Base-by-base conservation (phyloP, 2,888 invertebrate genomes). In the Theodoxus fluviatilis region DNA sequence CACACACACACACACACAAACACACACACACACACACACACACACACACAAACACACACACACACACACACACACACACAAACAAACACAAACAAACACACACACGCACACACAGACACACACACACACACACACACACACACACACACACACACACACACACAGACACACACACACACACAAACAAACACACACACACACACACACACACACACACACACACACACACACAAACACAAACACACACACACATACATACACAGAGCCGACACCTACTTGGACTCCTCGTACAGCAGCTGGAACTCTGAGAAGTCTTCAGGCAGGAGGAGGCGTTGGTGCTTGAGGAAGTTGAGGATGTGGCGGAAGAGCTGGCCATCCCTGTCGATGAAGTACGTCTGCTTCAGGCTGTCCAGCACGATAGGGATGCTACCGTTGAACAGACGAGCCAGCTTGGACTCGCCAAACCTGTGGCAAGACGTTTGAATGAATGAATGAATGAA, bases 351-450 rank as follows among this genome's bases (percentile, higher is more conserved):
- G 75, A 99, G 91, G 83, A 99, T 95, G 87, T 98, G 96, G 31
- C 98, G 92, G 89, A 99, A 99, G 93, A 97, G 95, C 78, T 94
- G 94, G 2, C 98, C 98, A 86, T 99, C 98, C 65, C 98, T 91
- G 89, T 99, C 98, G 82, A 99, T 96, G 89, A 98, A 99, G 88
- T 98, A 98, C 87, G 99, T 97, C 86, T 98, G 98, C 88, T 98
- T 98, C 78, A 98, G 89, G 3, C 94, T 95, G 87, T 98, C 98
- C 87, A 98, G 89, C 22, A 98, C 96, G 78, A 98, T 96, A 3
- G 98, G 97, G 81, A 97, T 94, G 79, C 92, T 93, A 43, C 98
- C 98, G 86, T 95, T 96, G 89, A 98, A 98, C 87, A 98, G 91
- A 89, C 94, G 94, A 18, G 94, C 95, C 79, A 98, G 90, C 79